Evolutionary conservation across 2,888 invertebrate genomes (phyloP), one percentile per base, ranked within the genome.

Genomic region (Leuctra nigra): DNA sequence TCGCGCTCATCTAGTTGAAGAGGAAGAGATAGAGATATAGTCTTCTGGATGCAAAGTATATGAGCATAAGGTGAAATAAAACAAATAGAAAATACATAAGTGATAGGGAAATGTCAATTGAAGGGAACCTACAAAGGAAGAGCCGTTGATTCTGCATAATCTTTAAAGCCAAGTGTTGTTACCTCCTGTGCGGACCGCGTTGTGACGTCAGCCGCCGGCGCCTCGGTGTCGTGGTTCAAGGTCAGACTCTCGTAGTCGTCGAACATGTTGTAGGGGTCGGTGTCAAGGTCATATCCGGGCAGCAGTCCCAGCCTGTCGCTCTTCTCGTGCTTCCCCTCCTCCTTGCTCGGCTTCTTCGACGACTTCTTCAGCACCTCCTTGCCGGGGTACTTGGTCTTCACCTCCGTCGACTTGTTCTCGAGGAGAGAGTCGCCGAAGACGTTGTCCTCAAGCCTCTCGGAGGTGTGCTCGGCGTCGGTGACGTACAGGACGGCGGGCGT

Each of bases 391-490:
- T 14, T 20, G 39, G 16, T 39, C 39, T 39, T 20, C 16, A 16
- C 39, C 7, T 39, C 39, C 2, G 39, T 7, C 39, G 16, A 16
- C 18, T 16, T 18, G 39, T 39, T 18, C 4, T 41, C 20, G 18
- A 4, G 2, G 11, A 41, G 20, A 41, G 16, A 16, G 11, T 41
- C 41, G 14, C 41, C 41, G 18, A 41, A 41, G 6, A 41, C 41
- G 18, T 41, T 41, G 20, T 41, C 41, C 3, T 41, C 18, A n/a
- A 20, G 39, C 39, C 4, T 39, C 39, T 16, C 39, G 18, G 39
- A 16, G 53, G 46, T 53, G 59, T 58, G 36, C 60, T 54, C 18
- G 61, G 55, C 47, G 3, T 50, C 23, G 24, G 22, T 50, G 52
- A 53, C 56, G 33, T 48, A 33, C 39, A 39, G n/a, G 7, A 44